Percentiles rank a stretch among this genome's conserved stretches.
Evolutionary conservation across 1,140 invertebrate species (phyloP).

Genomic region (Lordiphosa collinella): DNA sequence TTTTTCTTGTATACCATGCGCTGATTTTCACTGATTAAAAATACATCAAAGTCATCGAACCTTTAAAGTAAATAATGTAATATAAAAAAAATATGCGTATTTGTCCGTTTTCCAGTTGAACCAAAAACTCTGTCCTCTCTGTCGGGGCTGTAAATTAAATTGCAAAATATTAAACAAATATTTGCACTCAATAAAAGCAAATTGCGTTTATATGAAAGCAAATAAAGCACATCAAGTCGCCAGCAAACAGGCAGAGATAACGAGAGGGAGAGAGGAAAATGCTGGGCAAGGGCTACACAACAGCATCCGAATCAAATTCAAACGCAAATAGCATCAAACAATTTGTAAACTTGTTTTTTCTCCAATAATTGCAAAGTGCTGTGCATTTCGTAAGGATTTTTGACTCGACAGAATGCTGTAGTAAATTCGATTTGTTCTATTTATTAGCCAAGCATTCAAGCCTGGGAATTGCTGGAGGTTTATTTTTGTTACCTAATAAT

Average conservation of each 20-base stretch:
- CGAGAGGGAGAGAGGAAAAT: not conserved
- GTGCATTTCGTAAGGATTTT: slow-evolving; percentile 35
- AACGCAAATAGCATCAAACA: slow-evolving; percentile 57
- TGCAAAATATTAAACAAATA: slow-evolving; percentile 65
- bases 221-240: slow-evolving; percentile 46
- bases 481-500: not conserved
- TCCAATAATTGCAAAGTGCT: slow-evolving; percentile 30
- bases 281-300: not conserved
- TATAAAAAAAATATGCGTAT: slow-evolving; percentile 13
- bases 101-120: slow-evolving; percentile 1
- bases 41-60: slow-evolving; percentile 25
- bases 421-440: slow-evolving; percentile 33
- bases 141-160: slow-evolving; percentile 59
- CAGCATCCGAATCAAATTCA: slow-evolving; percentile 23
- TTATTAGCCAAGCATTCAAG: slow-evolving; percentile 62
- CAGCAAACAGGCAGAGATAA: slow-evolving; percentile 35
- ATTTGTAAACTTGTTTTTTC: slow-evolving; percentile 32
- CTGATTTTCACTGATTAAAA: slow-evolving; percentile 18
- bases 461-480: slow-evolving; percentile 16
- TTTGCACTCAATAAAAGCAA: slow-evolving; percentile 67
- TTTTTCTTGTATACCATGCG: not conserved
- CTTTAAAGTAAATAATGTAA: slow-evolving; percentile 25
- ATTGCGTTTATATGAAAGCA: slow-evolving; percentile 58
- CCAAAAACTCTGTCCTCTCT: slow-evolving; percentile 14
- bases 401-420: slow-evolving; percentile 26